Conservation (phyloP, 2,888 invertebrate species). For the Amphimallon solstitiale region DNA sequence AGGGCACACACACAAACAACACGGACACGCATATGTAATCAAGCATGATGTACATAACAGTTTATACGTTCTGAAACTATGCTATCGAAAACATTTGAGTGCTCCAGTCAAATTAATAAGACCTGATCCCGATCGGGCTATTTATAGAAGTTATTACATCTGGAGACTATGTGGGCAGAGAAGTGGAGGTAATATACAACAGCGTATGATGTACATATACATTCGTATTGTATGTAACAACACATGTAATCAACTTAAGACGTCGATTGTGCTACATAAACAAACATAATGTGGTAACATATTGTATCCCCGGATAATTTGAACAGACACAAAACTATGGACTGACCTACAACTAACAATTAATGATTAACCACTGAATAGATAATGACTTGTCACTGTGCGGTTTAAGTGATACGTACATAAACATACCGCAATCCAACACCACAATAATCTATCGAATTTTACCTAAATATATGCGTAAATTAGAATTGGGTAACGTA, state of each 20-base stretch:
- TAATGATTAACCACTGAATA: background rate
- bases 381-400: slow-evolving; percentile 2
- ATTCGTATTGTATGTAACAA: too few species aligned
- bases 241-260: slow-evolving; percentile 11
- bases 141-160: slow-evolving; percentile 22
- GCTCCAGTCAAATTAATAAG: slow-evolving; percentile 12
- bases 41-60: background rate
- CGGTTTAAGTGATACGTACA: background rate
- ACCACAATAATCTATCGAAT: too few species aligned
- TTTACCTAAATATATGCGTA: slow-evolving; percentile 16
- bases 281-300: background rate
- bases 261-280: slow-evolving; percentile 5
- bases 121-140: slow-evolving; percentile 7
- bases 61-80: background rate
- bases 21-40: too few species aligned
- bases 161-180: slow-evolving; percentile 15
- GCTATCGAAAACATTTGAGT: background rate
- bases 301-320: slow-evolving; percentile 17
- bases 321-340: background rate
- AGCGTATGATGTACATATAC: too few species aligned
- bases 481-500: slow-evolving; percentile 2
- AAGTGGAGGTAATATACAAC: slow-evolving; percentile 3
- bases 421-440: background rate
- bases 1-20: too few species aligned
- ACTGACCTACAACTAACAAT: slow-evolving; percentile 20